A percentile compares a stretch with the other conserved stretches of the same genome.
phyloP scores from a whole-genome alignment of 2,888 invertebrate genomes.

The Pollenia amentaria region DNA sequence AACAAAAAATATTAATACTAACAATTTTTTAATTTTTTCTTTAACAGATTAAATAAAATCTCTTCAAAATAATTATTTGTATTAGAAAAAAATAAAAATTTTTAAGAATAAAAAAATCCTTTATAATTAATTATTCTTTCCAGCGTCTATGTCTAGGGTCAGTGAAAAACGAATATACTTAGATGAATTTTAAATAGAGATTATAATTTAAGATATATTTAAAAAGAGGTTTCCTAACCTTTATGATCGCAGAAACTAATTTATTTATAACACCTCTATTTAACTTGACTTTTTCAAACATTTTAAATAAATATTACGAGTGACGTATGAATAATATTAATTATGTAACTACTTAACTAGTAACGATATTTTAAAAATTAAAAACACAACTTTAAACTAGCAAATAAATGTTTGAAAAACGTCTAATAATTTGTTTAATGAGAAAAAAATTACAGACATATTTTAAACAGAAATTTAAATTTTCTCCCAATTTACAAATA shows the following conservation, averaged over 20 bases:
- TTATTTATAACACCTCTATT: not conserved
- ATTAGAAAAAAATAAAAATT: not conserved
- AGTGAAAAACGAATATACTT: not conserved
- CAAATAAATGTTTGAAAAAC: not conserved
- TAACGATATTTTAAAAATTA: not conserved
- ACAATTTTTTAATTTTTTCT: not conserved
- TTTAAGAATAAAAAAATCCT: not conserved
- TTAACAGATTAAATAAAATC: constrained; percentile 17
- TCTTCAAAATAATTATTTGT: constrained; percentile 46
- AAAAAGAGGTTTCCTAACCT: not conserved
- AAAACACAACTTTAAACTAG: not conserved
- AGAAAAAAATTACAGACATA: not conserved
- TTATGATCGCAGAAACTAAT: no score
- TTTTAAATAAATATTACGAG: not conserved
- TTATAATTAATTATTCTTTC: constrained; percentile 21
- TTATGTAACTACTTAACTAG: not conserved
- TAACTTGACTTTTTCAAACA: not conserved
- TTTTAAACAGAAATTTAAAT: not conserved
- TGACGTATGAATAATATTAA: constrained; percentile 39
- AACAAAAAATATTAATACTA: not conserved
- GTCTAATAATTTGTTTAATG: not conserved
- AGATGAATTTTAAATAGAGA: not conserved
- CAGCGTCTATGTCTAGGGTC: not conserved
- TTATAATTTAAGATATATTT: not conserved
- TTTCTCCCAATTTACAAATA: not conserved